phyloP scores from a whole-genome alignment of 2,113 vertebrate species.

The Epinephelus lanceolatus region DNA sequence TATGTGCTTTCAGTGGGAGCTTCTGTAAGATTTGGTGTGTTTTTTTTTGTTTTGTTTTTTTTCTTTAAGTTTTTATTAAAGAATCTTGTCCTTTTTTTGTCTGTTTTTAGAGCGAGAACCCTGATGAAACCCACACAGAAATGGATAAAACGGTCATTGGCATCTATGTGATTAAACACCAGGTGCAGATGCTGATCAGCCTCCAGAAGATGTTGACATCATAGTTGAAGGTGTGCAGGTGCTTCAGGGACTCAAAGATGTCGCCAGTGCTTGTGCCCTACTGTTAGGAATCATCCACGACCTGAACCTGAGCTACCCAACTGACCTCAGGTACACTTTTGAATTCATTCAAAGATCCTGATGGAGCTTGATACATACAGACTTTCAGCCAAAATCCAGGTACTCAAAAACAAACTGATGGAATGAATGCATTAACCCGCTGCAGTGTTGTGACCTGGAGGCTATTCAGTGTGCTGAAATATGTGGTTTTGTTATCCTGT shows the following conservation, averaged over 20 bases:
- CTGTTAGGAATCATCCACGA: conserved; percentile 13
- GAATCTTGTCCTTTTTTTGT: conserved; percentile 4
- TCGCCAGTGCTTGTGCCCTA: conserved; percentile 5
- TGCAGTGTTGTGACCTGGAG: not conserved
- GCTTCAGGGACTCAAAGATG: not conserved
- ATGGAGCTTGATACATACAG: conserved; percentile 19
- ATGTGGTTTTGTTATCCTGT: not conserved
- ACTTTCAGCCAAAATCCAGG: conserved; percentile 18
- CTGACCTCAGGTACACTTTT: conserved; percentile 17
- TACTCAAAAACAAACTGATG: conserved; percentile 25
- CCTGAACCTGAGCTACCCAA: conserved; percentile 18
- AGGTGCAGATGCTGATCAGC: not conserved
- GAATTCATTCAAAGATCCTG: conserved; percentile 20
- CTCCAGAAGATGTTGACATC: conserved; percentile 15
- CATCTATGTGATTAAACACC: conserved; percentile 22
- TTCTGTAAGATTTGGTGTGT: too few species aligned
- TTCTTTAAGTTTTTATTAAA: not conserved
- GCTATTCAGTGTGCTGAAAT: not conserved
- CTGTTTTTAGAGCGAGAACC: conserved; percentile 21
- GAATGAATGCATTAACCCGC: not conserved
- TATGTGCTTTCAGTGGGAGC: conserved; percentile 3
- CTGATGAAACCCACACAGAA: conserved; percentile 5
- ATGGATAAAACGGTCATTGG: conserved; percentile 5
- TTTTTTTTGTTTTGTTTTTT: too few species aligned
- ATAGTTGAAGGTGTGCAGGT: conserved; percentile 24